These are phyloP conservation scores for Astyanax mexicanus DNA, from an alignment of 2,797 vertebrate species.

Conservation along the genomic window DNA sequence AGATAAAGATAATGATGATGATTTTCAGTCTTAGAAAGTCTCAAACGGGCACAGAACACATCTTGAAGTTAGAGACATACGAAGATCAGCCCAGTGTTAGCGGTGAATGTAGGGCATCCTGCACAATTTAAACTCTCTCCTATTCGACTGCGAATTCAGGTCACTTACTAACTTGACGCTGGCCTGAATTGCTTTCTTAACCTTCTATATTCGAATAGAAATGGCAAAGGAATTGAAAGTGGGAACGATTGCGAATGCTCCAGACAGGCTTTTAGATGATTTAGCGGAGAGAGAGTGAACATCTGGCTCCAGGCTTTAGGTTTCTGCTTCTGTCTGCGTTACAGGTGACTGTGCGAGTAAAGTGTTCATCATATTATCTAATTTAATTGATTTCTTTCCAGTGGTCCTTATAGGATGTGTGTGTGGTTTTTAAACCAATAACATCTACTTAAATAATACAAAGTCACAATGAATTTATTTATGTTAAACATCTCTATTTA, in stretches of 20 bases:
- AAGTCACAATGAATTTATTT: too few relatives aligned
- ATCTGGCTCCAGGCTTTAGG: slow-evolving; percentile 6
- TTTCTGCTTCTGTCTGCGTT: background rate
- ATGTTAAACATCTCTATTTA: too few relatives aligned
- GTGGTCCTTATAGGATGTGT: too few relatives aligned
- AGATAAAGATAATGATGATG: background rate
- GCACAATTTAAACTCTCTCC: slow-evolving; percentile 52
- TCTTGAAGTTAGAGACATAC: slow-evolving; percentile 28
- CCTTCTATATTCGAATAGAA: slow-evolving; percentile 57
- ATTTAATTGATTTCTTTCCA: too few relatives aligned
- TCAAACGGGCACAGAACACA: slow-evolving; percentile 12
- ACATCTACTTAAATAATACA: too few relatives aligned
- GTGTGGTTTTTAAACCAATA: too few relatives aligned
- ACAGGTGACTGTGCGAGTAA: background rate
- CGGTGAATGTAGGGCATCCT: slow-evolving; percentile 57
- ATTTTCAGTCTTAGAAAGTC: slow-evolving; percentile 41
- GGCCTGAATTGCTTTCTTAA: slow-evolving; percentile 64
- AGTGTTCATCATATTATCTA: too few relatives aligned
- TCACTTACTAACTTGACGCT: slow-evolving; percentile 61
- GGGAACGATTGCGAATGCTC: slow-evolving; percentile 37
- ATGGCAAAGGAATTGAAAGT: slow-evolving; percentile 49
- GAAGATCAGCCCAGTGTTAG: slow-evolving; percentile 19
- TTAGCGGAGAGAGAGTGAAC: background rate
- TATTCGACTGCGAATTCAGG: slow-evolving; percentile 60
- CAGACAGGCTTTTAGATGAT: slow-evolving; percentile 21